phyloP scores from a whole-genome alignment of 2,797 vertebrate genomes.

The Myoxocephalus aenaeus region DNA sequence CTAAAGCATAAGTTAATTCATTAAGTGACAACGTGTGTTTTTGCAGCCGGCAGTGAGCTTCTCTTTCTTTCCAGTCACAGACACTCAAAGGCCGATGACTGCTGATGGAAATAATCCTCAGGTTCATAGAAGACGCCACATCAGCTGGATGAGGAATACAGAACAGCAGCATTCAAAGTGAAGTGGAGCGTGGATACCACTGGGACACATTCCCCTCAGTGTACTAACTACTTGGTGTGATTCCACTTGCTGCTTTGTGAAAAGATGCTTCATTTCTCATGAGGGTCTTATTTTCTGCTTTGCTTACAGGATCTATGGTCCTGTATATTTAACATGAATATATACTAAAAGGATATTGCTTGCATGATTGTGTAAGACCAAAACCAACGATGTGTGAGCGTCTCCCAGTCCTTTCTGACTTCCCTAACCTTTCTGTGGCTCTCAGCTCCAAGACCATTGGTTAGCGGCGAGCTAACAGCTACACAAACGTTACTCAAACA shows the following conservation, averaged over 20 bases:
- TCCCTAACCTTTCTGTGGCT: neutral
- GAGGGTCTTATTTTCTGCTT: neutral
- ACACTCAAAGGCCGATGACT: constrained; percentile 78
- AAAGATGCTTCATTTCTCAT: neutral
- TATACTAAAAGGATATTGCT: neutral
- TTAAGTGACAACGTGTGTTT: too few relatives aligned
- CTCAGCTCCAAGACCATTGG: neutral
- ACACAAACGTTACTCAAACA: neutral
- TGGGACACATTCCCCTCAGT: neutral
- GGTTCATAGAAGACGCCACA: neutral
- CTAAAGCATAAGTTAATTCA: neutral
- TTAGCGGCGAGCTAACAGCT: neutral
- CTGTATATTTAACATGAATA: neutral
- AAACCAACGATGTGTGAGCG: neutral
- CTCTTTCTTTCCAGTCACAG: constrained; percentile 76
- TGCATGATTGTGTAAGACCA: neutral
- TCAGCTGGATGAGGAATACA: constrained; percentile 1
- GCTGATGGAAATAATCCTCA: neutral
- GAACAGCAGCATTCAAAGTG: neutral
- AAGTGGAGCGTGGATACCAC: neutral
- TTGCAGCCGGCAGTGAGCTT: neutral
- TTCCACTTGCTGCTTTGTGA: neutral
- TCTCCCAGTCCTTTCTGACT: neutral
- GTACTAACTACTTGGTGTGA: neutral
- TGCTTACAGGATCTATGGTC: neutral